Conservation (phyloP, 2,888 invertebrate genomes). For the Drosophila stalkeri region DNA sequence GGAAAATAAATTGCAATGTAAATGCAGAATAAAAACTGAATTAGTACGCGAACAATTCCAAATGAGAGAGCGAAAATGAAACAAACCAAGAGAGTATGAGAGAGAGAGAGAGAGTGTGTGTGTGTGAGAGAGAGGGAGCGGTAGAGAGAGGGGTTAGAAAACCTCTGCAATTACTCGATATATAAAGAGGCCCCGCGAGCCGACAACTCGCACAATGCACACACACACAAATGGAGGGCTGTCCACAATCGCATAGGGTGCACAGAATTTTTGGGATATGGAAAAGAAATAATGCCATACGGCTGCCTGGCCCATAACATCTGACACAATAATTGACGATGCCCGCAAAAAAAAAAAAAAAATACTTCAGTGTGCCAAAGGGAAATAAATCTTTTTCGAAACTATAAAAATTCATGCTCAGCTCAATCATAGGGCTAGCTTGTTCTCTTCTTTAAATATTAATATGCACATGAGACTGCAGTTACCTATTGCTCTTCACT, state of each 20-base stretch:
- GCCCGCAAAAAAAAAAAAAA: neutral
- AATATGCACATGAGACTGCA: too few relatives aligned
- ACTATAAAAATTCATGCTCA: neutral
- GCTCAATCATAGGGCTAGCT: too few relatives aligned
- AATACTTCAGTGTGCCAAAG: conserved; percentile 5
- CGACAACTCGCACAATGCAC: conserved; percentile 29
- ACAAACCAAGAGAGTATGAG: conserved; percentile 2
- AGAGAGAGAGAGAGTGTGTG: conserved; percentile 2
- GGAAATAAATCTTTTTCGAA: neutral
- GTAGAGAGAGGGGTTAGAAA: neutral
- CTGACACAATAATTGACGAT: conserved; percentile 69
- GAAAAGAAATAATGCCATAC: conserved; percentile 63
- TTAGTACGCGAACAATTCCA: conserved; percentile 67
- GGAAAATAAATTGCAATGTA: conserved; percentile 74
- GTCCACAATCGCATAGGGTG: conserved; percentile 48
- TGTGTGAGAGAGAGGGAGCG: conserved; percentile 2
- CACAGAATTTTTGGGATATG: conserved; percentile 8
- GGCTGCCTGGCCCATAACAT: conserved; percentile 54
- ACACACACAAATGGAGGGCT: conserved; percentile 55
- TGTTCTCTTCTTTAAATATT: too few relatives aligned
- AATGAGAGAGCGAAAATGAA: conserved; percentile 22
- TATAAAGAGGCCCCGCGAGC: conserved; percentile 8
- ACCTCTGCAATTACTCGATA: conserved; percentile 37
- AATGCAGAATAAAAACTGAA: conserved; percentile 75
- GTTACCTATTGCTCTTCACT: too few relatives aligned